Conservation (phyloP, 2,888 invertebrate species). For the Aelia acuminata region DNA sequence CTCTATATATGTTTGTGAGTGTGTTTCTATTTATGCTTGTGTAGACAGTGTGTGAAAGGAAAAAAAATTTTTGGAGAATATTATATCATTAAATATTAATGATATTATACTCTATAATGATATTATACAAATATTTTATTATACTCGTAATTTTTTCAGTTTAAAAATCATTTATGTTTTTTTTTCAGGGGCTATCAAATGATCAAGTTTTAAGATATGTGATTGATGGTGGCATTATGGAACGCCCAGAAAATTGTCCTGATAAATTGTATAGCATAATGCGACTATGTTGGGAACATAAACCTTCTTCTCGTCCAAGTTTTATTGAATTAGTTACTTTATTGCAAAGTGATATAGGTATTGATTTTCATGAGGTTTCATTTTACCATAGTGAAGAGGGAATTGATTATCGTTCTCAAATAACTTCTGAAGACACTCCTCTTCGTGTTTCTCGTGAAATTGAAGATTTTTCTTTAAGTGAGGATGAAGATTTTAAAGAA, state of each 20-base stretch:
- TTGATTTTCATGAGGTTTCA: slow-evolving; percentile 74
- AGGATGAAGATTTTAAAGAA: slow-evolving; percentile 66
- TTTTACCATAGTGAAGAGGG: slow-evolving; percentile 77
- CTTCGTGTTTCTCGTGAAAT: slow-evolving; percentile 67
- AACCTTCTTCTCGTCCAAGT: slow-evolving; percentile 82
- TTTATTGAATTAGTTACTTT: slow-evolving; percentile 87
- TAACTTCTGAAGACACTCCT: slow-evolving; percentile 67
- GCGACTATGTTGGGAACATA: slow-evolving; percentile 93
- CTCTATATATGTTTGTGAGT: too few relatives aligned
- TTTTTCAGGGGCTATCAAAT: slow-evolving; percentile 83
- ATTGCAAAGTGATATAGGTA: slow-evolving; percentile 77
- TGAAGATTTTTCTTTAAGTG: slow-evolving; percentile 67
- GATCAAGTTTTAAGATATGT: slow-evolving; percentile 94
- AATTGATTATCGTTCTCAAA: slow-evolving; percentile 69
- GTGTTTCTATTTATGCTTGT: too few relatives aligned
- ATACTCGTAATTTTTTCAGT: too few relatives aligned
- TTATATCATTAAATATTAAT: too few relatives aligned
- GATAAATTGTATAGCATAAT: slow-evolving; percentile 91
- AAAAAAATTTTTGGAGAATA: too few relatives aligned
- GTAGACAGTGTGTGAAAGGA: too few relatives aligned
- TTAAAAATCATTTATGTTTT: slow-evolving; percentile 58
- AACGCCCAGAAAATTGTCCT: slow-evolving; percentile 95
- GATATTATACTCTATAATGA: too few relatives aligned
- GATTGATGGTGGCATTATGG: slow-evolving; percentile 93
- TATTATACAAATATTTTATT: too few relatives aligned